Percentiles rank a stretch among this genome's conserved stretches.
phyloP scores from a whole-genome alignment of 2,888 invertebrate genomes.

The Petrophora chlorosata region DNA sequence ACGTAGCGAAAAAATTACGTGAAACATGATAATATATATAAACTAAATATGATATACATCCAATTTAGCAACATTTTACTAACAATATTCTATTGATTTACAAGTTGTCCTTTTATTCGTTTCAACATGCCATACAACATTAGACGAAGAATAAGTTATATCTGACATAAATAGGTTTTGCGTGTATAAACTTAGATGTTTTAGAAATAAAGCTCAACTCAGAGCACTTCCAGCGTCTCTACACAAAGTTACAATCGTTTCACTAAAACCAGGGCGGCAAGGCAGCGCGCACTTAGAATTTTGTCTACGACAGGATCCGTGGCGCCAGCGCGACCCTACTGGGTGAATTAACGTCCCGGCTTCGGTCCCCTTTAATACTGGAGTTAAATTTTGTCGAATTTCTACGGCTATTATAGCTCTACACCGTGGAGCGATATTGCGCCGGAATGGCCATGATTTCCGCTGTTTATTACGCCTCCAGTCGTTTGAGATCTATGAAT shows the following conservation, averaged over 20 bases:
- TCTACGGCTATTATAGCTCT: constrained; percentile 65
- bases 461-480: constrained; percentile 64
- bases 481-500: constrained; percentile 49
- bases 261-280: constrained; percentile 49
- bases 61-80: too few species aligned
- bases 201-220: constrained; percentile 9
- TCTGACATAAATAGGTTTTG: too few species aligned
- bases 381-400: constrained; percentile 83
- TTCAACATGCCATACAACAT: too few species aligned
- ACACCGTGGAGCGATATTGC: constrained; percentile 56
- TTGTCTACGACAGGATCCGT: constrained; percentile 78
- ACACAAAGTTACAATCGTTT: constrained; percentile 37
- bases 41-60: too few species aligned
- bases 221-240: constrained; percentile 29
- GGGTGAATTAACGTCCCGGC: constrained; percentile 79
- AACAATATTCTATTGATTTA: too few species aligned
- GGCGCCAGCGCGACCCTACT: constrained; percentile 82
- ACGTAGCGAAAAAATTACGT: too few species aligned
- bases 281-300: constrained; percentile 72
- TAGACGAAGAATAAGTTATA: too few species aligned
- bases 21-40: too few species aligned
- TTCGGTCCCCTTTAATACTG: constrained; percentile 78
- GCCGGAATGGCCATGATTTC: constrained; percentile 74
- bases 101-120: too few species aligned
- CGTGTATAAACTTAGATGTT: too few species aligned